Conservation (phyloP, 2,797 vertebrate genomes). For the Lophotriccus pileatus region DNA sequence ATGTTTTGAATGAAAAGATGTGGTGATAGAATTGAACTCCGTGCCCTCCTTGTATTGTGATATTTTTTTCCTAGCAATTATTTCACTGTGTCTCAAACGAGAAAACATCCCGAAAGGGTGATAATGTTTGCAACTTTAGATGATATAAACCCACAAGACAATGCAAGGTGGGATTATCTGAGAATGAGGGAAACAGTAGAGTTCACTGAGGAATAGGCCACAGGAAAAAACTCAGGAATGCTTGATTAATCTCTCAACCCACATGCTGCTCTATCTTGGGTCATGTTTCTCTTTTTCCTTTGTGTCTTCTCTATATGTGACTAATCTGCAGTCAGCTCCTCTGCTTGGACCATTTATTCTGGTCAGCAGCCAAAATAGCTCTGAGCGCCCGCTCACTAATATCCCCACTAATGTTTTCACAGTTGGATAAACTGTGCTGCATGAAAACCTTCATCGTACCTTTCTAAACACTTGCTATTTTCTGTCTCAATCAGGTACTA, state of each 20-base stretch:
- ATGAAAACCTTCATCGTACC: conserved; percentile 34
- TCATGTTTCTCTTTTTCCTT: background rate
- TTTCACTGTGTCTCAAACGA: background rate
- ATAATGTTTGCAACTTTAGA: background rate
- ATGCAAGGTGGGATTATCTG: background rate
- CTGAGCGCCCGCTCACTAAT: conserved; percentile 32
- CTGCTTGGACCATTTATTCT: conserved; percentile 44
- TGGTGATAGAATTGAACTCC: background rate
- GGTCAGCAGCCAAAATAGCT: conserved; percentile 19
- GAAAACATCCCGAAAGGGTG: background rate
- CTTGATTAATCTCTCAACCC: background rate
- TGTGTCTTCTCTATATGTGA: background rate
- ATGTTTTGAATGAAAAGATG: background rate
- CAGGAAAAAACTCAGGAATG: background rate
- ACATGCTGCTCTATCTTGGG: background rate
- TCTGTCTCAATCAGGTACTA: conserved; percentile 51
- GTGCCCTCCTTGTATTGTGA: background rate
- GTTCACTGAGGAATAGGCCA: background rate
- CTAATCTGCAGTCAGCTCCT: conserved; percentile 18
- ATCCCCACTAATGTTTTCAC: conserved; percentile 62
- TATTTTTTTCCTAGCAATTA: background rate
- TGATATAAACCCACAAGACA: background rate
- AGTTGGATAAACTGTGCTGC: conserved; percentile 58
- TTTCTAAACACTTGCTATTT: conserved; percentile 49
- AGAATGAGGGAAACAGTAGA: background rate